Percentiles rank a stretch among this genome's conserved stretches.
Conservation (phyloP, 2,888 invertebrate species). For the Acheta domesticus region DNA sequence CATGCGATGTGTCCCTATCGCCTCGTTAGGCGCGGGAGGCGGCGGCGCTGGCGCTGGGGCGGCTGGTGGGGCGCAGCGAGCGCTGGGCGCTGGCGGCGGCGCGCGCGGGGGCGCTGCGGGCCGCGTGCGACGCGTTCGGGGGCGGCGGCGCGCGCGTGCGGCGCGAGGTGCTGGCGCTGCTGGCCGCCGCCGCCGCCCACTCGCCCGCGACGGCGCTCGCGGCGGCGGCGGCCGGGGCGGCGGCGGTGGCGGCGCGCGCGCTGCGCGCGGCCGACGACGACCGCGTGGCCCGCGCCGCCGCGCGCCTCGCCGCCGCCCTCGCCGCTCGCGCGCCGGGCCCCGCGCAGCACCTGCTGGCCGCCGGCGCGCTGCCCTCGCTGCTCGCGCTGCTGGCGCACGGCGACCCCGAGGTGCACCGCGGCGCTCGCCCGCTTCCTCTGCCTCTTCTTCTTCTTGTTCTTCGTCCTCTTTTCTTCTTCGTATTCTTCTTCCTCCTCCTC, state of each 20-base stretch:
- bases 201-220: not conserved
- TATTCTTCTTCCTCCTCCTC: too few species aligned
- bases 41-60: not conserved
- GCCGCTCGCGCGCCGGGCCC: not conserved
- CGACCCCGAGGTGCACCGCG: not conserved
- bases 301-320: not conserved
- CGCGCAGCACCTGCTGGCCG: not conserved
- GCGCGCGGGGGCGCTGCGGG: not conserved
- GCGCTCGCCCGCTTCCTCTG: too few species aligned
- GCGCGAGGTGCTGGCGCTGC: not conserved
- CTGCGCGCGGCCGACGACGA: not conserved
- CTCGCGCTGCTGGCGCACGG: not conserved
- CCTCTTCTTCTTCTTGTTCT: too few species aligned
- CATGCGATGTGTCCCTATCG: too few species aligned
- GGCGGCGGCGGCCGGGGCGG: not conserved
- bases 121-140: not conserved
- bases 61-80: not conserved
- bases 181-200: not conserved
- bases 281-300: not conserved
- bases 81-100: not conserved
- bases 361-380: not conserved
- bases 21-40: constrained; percentile 2
- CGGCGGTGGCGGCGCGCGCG: not conserved
- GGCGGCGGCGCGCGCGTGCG: not conserved
- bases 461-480: too few species aligned